phyloP scores from a whole-genome alignment of 2,888 invertebrate genomes.

The Drosophila monieri region DNA sequence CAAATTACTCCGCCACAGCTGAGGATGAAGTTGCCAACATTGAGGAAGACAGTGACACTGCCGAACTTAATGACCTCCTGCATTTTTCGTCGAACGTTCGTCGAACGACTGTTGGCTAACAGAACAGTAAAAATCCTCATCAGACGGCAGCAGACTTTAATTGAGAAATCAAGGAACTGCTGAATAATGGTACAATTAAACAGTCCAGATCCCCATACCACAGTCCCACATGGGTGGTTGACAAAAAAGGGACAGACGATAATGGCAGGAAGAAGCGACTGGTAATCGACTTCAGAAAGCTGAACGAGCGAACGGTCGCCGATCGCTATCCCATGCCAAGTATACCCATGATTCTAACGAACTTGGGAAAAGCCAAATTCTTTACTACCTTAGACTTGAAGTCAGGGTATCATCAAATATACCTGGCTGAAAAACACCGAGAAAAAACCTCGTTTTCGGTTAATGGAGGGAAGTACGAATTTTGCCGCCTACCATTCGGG shows the following conservation, averaged over 20 bases:
- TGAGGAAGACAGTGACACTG: background rate
- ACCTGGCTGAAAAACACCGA: conserved; percentile 8
- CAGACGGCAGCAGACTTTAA: background rate
- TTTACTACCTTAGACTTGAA: conserved; percentile 82
- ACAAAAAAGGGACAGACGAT: conserved; percentile 6
- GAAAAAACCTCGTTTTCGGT: background rate
- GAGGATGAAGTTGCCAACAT: background rate
- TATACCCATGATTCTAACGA: conserved; percentile 30
- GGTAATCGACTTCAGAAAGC: conserved; percentile 80
- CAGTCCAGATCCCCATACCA: conserved; percentile 10
- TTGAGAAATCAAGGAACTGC: conserved; percentile 5
- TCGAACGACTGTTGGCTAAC: too few species aligned
- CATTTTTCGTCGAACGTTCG: too few species aligned
- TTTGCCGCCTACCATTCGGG: too few species aligned
- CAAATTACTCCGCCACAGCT: too few species aligned
- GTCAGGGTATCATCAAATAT: conserved; percentile 65
- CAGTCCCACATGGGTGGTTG: conserved; percentile 4
- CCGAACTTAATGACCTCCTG: background rate
- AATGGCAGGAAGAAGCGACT: conserved; percentile 5
- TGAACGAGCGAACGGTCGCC: conserved; percentile 79
- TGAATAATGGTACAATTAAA: conserved; percentile 1
- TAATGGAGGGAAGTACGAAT: too few species aligned
- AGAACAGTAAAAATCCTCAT: background rate
- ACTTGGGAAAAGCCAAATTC: conserved; percentile 79
- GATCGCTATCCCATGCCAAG: too few species aligned